Conservation (phyloP, 2,113 vertebrate genomes). For the Nesoenas mayeri region DNA sequence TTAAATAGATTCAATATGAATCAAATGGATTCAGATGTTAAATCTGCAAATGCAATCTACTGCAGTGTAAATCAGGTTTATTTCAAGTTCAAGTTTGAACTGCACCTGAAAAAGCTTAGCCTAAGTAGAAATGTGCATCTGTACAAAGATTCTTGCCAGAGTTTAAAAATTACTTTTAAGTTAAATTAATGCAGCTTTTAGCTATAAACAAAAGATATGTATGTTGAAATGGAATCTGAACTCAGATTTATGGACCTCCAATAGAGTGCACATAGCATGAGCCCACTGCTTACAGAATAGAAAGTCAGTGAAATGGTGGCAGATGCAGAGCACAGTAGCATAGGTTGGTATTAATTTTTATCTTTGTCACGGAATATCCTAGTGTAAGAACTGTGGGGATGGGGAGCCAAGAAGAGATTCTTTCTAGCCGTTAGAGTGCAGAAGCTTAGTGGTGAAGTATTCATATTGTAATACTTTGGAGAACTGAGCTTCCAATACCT, state of each 20-base stretch:
- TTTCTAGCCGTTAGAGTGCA: background rate
- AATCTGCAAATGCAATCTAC: constrained; percentile 25
- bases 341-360: background rate
- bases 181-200: constrained; percentile 24
- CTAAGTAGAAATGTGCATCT: background rate
- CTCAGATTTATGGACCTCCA: background rate
- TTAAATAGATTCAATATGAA: constrained; percentile 41
- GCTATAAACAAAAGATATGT: background rate
- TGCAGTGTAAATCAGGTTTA: background rate
- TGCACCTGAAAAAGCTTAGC: constrained; percentile 43
- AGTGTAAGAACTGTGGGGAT: background rate
- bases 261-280: background rate
- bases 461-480: background rate
- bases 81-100: constrained; percentile 1
- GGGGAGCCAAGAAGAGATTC: background rate
- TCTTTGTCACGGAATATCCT: background rate
- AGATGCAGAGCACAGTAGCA: background rate
- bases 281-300: background rate
- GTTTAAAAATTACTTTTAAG: background rate
- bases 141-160: background rate
- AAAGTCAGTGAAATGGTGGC: background rate
- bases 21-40: constrained; percentile 33
- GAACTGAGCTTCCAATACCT: background rate
- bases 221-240: background rate
- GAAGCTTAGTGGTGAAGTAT: background rate